phyloP scores from a whole-genome alignment of 30 jellyfish, hydroid and myxozoan species.

The Catostylus mosaicus region DNA sequence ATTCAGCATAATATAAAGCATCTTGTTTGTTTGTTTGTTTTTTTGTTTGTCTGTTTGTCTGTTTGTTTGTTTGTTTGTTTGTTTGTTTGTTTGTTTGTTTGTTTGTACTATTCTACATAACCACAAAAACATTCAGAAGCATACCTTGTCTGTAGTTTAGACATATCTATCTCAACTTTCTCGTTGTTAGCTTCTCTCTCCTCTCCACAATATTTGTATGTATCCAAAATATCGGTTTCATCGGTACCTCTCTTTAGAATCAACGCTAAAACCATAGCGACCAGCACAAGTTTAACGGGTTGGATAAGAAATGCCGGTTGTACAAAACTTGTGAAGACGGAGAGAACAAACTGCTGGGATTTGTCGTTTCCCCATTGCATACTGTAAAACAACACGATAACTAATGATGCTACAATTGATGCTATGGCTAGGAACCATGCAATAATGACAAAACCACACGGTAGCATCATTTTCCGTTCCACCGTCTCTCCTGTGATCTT shows the following conservation, averaged over 20 bases:
- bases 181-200: slow-evolving; percentile 13
- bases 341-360: slow-evolving; percentile 74
- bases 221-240: slow-evolving; percentile 51
- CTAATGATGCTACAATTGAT: slow-evolving; percentile 38
- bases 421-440: slow-evolving; percentile 62
- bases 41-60: too few species aligned
- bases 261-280: slow-evolving; percentile 68
- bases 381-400: slow-evolving; percentile 74
- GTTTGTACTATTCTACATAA: too few species aligned
- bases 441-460: slow-evolving; percentile 40
- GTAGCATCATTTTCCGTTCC: slow-evolving; percentile 22
- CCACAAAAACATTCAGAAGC: neutral
- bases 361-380: slow-evolving; percentile 85
- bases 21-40: too few species aligned
- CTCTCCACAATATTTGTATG: slow-evolving; percentile 46
- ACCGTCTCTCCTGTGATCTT: neutral
- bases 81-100: too few species aligned
- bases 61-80: too few species aligned
- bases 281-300: slow-evolving; percentile 71
- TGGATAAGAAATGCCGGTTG: slow-evolving; percentile 79
- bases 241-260: slow-evolving; percentile 42
- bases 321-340: slow-evolving; percentile 72
- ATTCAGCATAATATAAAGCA: too few species aligned
- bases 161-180: slow-evolving; percentile 17
- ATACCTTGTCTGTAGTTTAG: slow-evolving; percentile 58